Conservation (phyloP, 1,140 invertebrate species). For the Drosophila pseudoananassae region DNA sequence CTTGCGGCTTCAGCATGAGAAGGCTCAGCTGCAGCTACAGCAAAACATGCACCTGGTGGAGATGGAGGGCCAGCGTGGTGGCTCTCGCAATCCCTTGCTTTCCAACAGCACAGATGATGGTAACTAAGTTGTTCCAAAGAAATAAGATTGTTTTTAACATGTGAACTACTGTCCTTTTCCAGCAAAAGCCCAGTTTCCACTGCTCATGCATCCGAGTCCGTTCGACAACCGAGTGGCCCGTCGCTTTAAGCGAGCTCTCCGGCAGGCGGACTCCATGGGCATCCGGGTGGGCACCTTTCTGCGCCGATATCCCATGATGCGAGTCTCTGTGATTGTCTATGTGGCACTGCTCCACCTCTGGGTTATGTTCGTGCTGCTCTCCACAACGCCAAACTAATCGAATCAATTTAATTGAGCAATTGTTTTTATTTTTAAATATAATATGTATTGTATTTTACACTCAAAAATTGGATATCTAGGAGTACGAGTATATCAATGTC, state of each 20-base stretch:
- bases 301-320: constrained; percentile 91
- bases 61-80: constrained; percentile 54
- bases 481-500: constrained; percentile 39
- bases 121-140: constrained; percentile 10
- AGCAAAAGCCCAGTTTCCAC: constrained; percentile 88
- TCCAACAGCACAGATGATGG: constrained; percentile 89
- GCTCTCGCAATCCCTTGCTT: constrained; percentile 80
- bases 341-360: constrained; percentile 76
- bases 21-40: constrained; percentile 87
- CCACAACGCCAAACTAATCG: constrained; percentile 75
- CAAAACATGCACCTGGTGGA: constrained; percentile 53
- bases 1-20: constrained; percentile 90
- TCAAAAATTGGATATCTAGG: constrained; percentile 47
- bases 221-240: constrained; percentile 91
- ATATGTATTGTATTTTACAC: constrained; percentile 64
- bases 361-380: constrained; percentile 82
- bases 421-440: constrained; percentile 55
- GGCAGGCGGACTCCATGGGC: constrained; percentile 89
- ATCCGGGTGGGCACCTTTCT: constrained; percentile 92
- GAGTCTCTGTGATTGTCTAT: constrained; percentile 91
- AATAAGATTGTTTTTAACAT: neutral
- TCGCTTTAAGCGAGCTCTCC: constrained; percentile 92
- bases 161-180: neutral
- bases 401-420: constrained; percentile 50
- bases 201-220: constrained; percentile 90